phyloP scores from a whole-genome alignment of 2,797 vertebrate genomes.

The Amblyraja radiata region DNA sequence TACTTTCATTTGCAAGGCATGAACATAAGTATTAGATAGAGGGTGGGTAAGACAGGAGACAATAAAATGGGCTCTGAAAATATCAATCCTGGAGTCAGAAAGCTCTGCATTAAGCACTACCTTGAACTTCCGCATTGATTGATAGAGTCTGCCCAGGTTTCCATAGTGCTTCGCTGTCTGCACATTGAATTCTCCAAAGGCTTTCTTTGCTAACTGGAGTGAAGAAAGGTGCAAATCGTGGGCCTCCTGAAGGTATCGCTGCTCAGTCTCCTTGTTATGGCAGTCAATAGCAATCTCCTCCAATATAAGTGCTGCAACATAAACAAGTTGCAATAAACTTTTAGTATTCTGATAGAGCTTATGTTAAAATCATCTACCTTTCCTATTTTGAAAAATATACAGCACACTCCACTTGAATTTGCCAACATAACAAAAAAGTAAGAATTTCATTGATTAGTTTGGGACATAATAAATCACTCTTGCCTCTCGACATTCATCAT shows the following conservation, averaged over 20 bases:
- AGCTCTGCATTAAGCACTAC: constrained; percentile 49
- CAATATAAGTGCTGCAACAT: constrained; percentile 78
- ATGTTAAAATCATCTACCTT: neutral
- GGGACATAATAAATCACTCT: no score
- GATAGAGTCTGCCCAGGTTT: constrained; percentile 94
- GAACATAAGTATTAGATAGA: no score
- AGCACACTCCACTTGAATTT: neutral
- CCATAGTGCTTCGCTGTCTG: constrained; percentile 98
- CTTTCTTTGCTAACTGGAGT: constrained; percentile 92
- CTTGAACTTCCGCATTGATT: constrained; percentile 99
- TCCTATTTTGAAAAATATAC: neutral
- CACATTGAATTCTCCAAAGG: constrained; percentile 96
- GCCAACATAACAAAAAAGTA: no score
- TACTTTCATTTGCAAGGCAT: neutral
- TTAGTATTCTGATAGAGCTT: neutral
- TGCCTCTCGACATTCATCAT: neutral
- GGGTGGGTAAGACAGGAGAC: neutral
- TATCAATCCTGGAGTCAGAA: neutral
- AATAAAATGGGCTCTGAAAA: neutral
- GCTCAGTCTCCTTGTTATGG: constrained; percentile 97
- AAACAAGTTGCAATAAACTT: neutral
- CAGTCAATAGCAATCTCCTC: constrained; percentile 98
- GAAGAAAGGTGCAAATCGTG: constrained; percentile 96
- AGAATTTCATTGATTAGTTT: no score
- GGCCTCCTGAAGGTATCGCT: constrained; percentile 91